Evolutionary conservation across 2,113 vertebrate species (phyloP).

Genomic region (Pangasianodon hypophthalmus): DNA sequence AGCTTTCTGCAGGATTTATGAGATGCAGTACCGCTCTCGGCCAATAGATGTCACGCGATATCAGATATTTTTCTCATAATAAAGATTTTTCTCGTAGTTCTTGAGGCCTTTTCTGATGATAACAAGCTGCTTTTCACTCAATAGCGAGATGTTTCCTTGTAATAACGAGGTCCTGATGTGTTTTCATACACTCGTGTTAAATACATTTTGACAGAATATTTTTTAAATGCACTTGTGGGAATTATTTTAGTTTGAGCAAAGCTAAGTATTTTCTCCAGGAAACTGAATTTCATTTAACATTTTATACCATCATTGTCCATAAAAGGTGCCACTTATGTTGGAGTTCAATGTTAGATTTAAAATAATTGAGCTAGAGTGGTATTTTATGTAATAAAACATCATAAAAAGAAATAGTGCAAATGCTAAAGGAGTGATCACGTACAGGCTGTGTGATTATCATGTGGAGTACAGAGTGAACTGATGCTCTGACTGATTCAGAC

Average conservation of each 20-base stretch:
- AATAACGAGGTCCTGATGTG: neutral
- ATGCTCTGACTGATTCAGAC: neutral
- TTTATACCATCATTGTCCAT: too few species aligned
- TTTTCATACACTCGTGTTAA: neutral
- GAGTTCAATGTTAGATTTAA: neutral
- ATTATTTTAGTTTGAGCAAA: too few species aligned
- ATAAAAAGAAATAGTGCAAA: neutral
- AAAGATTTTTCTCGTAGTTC: too few species aligned
- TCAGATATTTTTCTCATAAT: too few species aligned
- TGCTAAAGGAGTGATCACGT: neutral
- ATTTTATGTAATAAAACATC: neutral
- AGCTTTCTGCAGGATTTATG: too few species aligned
- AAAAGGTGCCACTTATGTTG: neutral
- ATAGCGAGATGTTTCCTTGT: neutral
- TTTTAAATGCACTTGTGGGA: neutral
- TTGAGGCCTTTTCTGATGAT: neutral
- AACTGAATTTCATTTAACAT: too few species aligned
- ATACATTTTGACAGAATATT: neutral
- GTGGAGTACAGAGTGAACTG: neutral
- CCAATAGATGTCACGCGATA: too few species aligned
- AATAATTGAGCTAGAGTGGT: neutral
- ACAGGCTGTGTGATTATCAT: neutral
- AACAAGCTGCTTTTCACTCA: neutral
- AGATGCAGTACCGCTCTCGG: too few species aligned
- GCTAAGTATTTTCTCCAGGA: too few species aligned